Evolutionary conservation across 2,888 invertebrate species (phyloP).

Genomic region (Cryptus armator): DNA sequence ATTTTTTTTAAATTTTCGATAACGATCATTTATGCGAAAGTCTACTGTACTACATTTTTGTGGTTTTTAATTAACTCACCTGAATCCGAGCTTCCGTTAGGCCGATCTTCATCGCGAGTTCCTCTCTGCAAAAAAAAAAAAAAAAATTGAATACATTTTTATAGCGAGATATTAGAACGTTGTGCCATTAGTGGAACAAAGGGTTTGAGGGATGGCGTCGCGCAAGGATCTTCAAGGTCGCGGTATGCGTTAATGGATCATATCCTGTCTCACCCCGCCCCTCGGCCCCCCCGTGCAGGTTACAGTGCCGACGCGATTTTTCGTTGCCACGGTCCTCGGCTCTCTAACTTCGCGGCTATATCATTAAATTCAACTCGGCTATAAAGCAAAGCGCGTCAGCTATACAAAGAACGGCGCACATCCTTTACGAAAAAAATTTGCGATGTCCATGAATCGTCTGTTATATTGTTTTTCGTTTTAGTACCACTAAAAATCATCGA

Average conservation of each 20-base stretch:
- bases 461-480: not conserved
- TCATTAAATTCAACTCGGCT: conserved; percentile 39
- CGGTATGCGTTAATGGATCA: conserved; percentile 60
- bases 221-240: conserved; percentile 69
- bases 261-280: conserved; percentile 57
- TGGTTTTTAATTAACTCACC: conserved; percentile 87
- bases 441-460: conserved; percentile 15
- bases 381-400: not conserved
- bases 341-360: conserved; percentile 9
- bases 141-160: conserved; percentile 38
- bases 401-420: conserved; percentile 30
- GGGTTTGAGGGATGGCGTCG: conserved; percentile 16
- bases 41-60: conserved; percentile 4
- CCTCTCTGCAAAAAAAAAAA: conserved; percentile 91
- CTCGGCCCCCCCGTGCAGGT: not conserved
- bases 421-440: conserved; percentile 29
- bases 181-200: conserved; percentile 60
- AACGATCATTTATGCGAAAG: not conserved
- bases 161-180: conserved; percentile 20
- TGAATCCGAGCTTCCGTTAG: conserved; percentile 97
- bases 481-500: conserved; percentile 41
- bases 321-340: not conserved
- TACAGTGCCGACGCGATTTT: conserved; percentile 32
- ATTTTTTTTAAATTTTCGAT: too few relatives aligned
- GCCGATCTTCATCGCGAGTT: conserved; percentile 97